A percentile compares a stretch with the other conserved stretches of the same genome.
phyloP scores from a whole-genome alignment of 2,113 vertebrate genomes.

The Cyanoderma ruficeps region DNA sequence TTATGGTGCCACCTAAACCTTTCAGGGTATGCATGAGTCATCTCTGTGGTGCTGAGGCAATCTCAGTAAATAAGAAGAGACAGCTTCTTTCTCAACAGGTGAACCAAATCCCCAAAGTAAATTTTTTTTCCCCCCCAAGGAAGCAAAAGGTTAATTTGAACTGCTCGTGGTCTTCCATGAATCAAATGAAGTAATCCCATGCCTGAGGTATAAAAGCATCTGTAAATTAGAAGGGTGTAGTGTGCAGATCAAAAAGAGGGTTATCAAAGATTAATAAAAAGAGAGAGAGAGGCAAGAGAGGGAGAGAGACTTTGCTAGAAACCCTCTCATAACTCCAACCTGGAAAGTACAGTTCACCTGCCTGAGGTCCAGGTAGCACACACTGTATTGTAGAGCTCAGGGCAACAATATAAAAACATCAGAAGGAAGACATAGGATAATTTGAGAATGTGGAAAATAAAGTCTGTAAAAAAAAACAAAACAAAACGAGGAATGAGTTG shows the following conservation, averaged over 20 bases:
- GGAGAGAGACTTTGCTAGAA: not conserved
- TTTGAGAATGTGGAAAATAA: not conserved
- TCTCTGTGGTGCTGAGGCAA: slow-evolving; percentile 8
- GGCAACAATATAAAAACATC: not conserved
- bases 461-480: not conserved
- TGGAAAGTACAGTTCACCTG: not conserved
- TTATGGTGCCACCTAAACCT: slow-evolving; percentile 33
- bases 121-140: not conserved
- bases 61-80: slow-evolving; percentile 60
- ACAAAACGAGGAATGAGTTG: not conserved
- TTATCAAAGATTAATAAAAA: slow-evolving; percentile 51
- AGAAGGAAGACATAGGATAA: not conserved
- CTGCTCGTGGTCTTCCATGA: slow-evolving; percentile 31
- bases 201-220: slow-evolving; percentile 54
- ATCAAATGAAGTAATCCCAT: slow-evolving; percentile 55
- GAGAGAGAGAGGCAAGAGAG: not conserved
- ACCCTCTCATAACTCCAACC: not conserved
- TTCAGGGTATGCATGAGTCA: slow-evolving; percentile 22
- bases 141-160: slow-evolving; percentile 57
- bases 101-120: slow-evolving; percentile 48
- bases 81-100: slow-evolving; percentile 42
- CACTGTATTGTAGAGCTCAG: not conserved
- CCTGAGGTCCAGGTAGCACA: not conserved
- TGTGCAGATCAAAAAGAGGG: slow-evolving; percentile 14
- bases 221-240: slow-evolving; percentile 34